Evolutionary conservation across 2,888 invertebrate species (phyloP).

Genomic region (Stenurella melanura): DNA sequence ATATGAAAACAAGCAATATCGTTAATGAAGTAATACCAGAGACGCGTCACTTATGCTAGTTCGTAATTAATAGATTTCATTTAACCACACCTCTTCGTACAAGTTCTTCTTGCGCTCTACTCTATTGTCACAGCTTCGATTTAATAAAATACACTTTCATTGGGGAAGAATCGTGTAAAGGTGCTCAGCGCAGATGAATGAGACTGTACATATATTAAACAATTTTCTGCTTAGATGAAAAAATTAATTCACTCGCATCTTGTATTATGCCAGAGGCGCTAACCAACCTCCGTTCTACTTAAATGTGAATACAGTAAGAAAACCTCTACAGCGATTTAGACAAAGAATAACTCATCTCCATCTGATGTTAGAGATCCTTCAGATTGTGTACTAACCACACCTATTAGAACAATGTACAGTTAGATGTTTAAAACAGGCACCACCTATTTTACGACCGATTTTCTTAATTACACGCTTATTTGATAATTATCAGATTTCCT

Average conservation of each 20-base stretch:
- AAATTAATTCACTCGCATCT: not conserved
- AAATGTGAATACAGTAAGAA: constrained; percentile 25
- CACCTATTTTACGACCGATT: not conserved
- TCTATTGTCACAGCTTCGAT: too few species aligned
- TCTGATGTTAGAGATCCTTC: constrained; percentile 18
- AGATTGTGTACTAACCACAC: constrained; percentile 4
- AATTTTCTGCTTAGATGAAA: not conserved
- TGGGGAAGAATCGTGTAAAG: too few species aligned
- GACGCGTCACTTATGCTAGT: too few species aligned
- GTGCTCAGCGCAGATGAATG: too few species aligned
- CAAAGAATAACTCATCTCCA: constrained; percentile 29
- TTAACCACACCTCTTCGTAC: too few species aligned
- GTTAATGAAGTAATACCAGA: too few species aligned
- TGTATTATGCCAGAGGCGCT: constrained; percentile 16
- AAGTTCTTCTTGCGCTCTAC: too few species aligned
- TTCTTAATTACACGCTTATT: constrained; percentile 7
- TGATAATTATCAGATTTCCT: constrained; percentile 7
- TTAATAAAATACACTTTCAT: too few species aligned
- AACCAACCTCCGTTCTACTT: constrained; percentile 37
- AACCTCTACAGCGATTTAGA: constrained; percentile 19
- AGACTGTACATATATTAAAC: too few species aligned
- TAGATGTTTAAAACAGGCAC: constrained; percentile 7
- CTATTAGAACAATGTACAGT: constrained; percentile 3
- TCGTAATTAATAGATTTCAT: too few species aligned
- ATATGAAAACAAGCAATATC: too few species aligned